A percentile compares a stretch with the other conserved stretches of the same genome.
Evolutionary conservation across 2,888 invertebrate species (phyloP).

Genomic region (Sminthurides aquaticus): DNA sequence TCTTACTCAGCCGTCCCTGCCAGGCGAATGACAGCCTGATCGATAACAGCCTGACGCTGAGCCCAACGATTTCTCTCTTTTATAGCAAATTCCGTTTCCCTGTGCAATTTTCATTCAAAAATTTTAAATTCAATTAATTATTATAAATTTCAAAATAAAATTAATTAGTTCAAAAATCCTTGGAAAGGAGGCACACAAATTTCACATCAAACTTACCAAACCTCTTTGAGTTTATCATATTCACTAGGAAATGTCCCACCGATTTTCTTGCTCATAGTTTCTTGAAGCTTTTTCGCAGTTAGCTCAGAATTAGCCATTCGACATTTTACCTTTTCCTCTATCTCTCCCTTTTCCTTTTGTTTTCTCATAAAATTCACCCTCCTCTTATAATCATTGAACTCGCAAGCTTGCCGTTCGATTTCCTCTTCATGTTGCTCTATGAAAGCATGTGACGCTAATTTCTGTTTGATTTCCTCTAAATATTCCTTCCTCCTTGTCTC

Average conservation of each 20-base stretch:
- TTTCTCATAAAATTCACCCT: constrained; percentile 33
- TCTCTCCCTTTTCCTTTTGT: constrained; percentile 36
- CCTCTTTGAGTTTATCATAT: constrained; percentile 26
- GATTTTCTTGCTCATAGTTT: constrained; percentile 16
- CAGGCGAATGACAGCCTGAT: constrained; percentile 26
- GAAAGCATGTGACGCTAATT: constrained; percentile 30
- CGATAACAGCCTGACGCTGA: constrained; percentile 18
- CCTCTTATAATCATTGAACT: constrained; percentile 30
- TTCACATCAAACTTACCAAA: no score
- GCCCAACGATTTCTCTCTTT: constrained; percentile 25
- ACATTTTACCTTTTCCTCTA: constrained; percentile 33
- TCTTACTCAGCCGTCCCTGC: constrained; percentile 28
- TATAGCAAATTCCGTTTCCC: constrained; percentile 31
- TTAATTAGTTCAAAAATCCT: no score
- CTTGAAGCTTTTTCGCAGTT: constrained; percentile 27
- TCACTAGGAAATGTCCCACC: not conserved
- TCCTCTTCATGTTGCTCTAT: constrained; percentile 38
- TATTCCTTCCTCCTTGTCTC: constrained; percentile 8
- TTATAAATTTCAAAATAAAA: no score
- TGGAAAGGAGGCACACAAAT: no score
- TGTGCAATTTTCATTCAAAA: constrained; percentile 19
- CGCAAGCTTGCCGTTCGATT: constrained; percentile 40
- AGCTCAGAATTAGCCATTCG: constrained; percentile 33
- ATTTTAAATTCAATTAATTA: no score
- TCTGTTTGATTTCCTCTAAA: constrained; percentile 31